These are phyloP conservation scores for Hololepta plana DNA, from an alignment of 2,888 invertebrate genomes.

Conservation along the genomic window DNA sequence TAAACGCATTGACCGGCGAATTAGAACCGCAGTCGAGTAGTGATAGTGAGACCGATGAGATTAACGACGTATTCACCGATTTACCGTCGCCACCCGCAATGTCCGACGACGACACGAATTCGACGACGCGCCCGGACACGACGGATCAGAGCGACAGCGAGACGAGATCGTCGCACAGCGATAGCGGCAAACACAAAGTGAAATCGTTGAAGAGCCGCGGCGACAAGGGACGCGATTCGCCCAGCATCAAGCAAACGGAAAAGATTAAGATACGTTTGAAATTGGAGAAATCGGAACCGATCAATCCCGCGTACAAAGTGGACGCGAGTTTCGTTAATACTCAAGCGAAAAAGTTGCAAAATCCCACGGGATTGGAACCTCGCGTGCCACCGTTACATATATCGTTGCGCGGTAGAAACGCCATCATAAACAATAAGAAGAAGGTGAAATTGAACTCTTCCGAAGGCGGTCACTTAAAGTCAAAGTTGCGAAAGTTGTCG, in stretches of 20 bases:
- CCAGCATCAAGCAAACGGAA: constrained; percentile 32
- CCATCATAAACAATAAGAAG: constrained; percentile 66
- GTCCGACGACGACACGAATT: constrained; percentile 41
- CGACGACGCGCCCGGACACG: constrained; percentile 30
- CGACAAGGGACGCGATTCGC: constrained; percentile 23
- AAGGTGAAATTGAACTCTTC: constrained; percentile 31
- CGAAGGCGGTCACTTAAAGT: constrained; percentile 15
- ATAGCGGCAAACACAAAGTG: constrained; percentile 20
- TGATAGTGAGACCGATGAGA: constrained; percentile 34
- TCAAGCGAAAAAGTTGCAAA: constrained; percentile 27
- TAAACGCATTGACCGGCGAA: constrained; percentile 78
- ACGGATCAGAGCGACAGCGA: constrained; percentile 25
- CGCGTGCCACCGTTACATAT: constrained; percentile 80
- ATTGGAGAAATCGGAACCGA: constrained; percentile 66
- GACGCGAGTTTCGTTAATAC: constrained; percentile 56
- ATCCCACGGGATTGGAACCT: too few relatives aligned
- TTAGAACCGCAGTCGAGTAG: constrained; percentile 61
- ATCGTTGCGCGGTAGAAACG: constrained; percentile 66
- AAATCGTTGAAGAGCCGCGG: constrained; percentile 12
- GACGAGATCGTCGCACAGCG: constrained; percentile 19
- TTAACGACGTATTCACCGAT: constrained; percentile 23
- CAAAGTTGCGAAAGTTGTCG: constrained; percentile 17
- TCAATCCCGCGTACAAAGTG: constrained; percentile 62
- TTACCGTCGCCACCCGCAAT: constrained; percentile 21
- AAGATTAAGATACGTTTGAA: constrained; percentile 70